Evolutionary conservation across 2,113 vertebrate genomes (phyloP).

Genomic region (Tachuris rubrigastra): DNA sequence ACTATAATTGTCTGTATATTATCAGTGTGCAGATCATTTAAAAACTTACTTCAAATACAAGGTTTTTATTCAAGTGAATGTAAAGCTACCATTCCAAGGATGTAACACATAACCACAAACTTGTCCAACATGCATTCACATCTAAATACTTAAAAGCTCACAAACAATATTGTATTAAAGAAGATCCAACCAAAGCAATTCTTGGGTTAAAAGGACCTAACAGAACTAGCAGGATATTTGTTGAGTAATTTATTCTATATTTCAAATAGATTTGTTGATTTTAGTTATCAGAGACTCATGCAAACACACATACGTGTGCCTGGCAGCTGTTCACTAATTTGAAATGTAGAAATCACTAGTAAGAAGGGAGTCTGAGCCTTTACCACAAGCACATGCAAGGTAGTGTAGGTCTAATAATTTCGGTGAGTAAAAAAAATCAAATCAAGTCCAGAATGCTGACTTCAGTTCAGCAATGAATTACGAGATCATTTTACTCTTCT

Average conservation of each 20-base stretch:
- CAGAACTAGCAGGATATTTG: background rate
- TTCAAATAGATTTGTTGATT: background rate
- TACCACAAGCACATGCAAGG: background rate
- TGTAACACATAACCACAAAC: background rate
- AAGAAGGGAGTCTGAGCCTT: background rate
- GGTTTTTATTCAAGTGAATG: background rate
- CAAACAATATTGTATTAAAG: background rate
- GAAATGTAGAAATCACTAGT: background rate
- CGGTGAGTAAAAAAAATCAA: background rate
- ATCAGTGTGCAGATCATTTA: background rate
- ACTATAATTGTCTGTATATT: background rate
- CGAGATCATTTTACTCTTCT: background rate
- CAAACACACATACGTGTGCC: background rate
- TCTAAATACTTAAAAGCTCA: background rate
- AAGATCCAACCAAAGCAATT: background rate
- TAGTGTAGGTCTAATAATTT: background rate
- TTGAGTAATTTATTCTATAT: background rate
- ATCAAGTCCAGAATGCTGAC: background rate
- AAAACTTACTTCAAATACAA: background rate
- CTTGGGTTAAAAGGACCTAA: background rate
- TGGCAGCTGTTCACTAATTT: background rate
- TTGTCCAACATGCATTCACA: background rate
- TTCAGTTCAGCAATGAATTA: background rate
- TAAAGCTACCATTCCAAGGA: background rate
- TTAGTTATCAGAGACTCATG: background rate